phyloP scores from a whole-genome alignment of 2,888 invertebrate species.

The Gastrophysa polygoni region DNA sequence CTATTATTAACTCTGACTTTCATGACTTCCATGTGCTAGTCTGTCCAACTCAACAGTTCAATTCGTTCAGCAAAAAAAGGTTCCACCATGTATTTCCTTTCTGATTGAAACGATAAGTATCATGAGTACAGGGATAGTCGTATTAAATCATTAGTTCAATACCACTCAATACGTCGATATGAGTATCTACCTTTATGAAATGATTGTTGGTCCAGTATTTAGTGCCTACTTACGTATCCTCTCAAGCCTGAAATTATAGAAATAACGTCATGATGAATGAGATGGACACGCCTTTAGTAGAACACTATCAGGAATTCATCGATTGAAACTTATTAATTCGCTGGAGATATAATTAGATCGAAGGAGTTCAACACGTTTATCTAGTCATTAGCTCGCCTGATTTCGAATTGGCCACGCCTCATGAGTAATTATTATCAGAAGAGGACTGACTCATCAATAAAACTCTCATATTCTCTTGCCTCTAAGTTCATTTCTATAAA shows the following conservation, averaged over 20 bases:
- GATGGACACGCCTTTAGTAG: neutral
- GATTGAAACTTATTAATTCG: slow-evolving; percentile 17
- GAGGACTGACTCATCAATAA: neutral
- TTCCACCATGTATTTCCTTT: neutral
- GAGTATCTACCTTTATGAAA: neutral
- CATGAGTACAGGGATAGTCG: neutral
- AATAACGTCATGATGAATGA: slow-evolving; percentile 12
- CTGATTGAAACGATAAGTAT: neutral
- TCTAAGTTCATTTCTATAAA: no score
- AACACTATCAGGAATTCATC: slow-evolving; percentile 14
- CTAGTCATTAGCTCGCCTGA: slow-evolving; percentile 15
- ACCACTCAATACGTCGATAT: neutral
- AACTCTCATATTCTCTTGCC: no score
- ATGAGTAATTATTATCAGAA: neutral
- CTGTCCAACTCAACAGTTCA: no score
- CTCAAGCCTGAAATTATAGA: slow-evolving; percentile 4
- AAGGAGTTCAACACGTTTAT: slow-evolving; percentile 10
- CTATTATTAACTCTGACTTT: no score
- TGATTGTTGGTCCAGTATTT: slow-evolving; percentile 5
- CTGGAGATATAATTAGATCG: slow-evolving; percentile 14
- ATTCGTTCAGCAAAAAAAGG: neutral
- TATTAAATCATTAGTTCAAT: neutral
- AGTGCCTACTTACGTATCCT: neutral
- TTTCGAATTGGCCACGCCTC: neutral
- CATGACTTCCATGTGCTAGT: no score